Evolutionary conservation across 2,888 invertebrate species (phyloP), one percentile per base, ranked within the genome.

Genomic region (Ctena decussata): DNA sequence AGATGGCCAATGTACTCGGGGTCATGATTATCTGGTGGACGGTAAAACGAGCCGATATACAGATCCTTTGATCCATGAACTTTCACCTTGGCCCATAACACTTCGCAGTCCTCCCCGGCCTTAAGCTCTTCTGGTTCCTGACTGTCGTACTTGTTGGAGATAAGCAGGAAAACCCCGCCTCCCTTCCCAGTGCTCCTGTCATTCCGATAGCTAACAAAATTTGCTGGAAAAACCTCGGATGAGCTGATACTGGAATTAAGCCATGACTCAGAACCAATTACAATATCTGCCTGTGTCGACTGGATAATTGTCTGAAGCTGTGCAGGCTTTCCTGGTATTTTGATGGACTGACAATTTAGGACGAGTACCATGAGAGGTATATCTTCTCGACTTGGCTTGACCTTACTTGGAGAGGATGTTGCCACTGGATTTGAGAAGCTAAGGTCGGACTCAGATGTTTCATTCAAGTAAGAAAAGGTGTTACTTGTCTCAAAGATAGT

Each of bases 201-300:
- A 30, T 30, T 77, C 18, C 60, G 0, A 27, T 77, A 77, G 49
- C n/a, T n/a, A n/a, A n/a, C n/a, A n/a, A n/a, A n/a, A n/a, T n/a
- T n/a, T n/a, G n/a, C n/a, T n/a, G n/a, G n/a, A n/a, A n/a, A n/a
- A n/a, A n/a, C n/a, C n/a, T n/a, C n/a, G n/a, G n/a, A n/a, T n/a
- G n/a, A n/a, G n/a, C n/a, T n/a, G n/a, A n/a, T n/a, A n/a, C n/a
- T n/a, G n/a, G n/a, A n/a, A n/a, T n/a, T n/a, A n/a, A 65, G 77
- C 77, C 77, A 77, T 57, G 77, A 65, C 53, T 77, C 77, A 8
- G 65, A 53, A 27, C 77, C 77, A 18, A 77, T 77, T 18, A 77
- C 44, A 65, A 77, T 60, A 12, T 77, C 65, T 24, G 77, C 65
- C 30, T 41, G 41, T 39, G 57, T 39, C 21, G 65, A 77, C n/a